Evolutionary conservation across 1,140 invertebrate genomes (phyloP), one percentile per base, ranked within the genome.

Genomic region (Saccostrea cuccullata): DNA sequence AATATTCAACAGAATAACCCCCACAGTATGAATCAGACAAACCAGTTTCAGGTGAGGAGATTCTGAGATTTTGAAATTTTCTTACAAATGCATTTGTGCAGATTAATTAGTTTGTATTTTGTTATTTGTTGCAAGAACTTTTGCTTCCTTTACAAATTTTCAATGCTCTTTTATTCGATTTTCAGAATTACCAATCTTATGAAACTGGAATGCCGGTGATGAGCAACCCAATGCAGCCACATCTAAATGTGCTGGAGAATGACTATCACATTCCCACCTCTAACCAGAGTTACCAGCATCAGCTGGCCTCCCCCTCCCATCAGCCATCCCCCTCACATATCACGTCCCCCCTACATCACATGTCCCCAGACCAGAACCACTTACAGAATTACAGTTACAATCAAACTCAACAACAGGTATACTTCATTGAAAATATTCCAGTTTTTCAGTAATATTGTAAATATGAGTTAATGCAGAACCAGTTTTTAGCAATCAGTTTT

Each of bases 141-240:
- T 64, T 64, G 17, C 0, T 64, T 64, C n/a, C n/a, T 20, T 8
- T 9, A 47, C 47, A 20, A n/a, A 3, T 17, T 82, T 23, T 23
- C 15, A 30, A 13, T 36, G 73, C 26, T 82, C 3, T 82, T 11
- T 82, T 82, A 8, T 13, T 82, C 4, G 64, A 5, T 60, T 70
- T 86, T 56, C 82, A 89, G 88, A 89, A 89, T 73, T 89, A 82
- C 56, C 82, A 86, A 70, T 60, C 55, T 13, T 89, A 89, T 84
- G 85, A 86, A n/a, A 86, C 84, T 36, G 85, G 56, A 23, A 86
- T 89, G 77, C 40, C 70, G 15, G 84, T 83, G 36, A 87, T 87
- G 86, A 84, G 55, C 82, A 87, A 67, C 58, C 47, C 23, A 17
- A 84, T 84, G 23, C 77, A 30, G 82, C 86, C 84, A 23, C 82